Evolutionary conservation across 2,113 vertebrate genomes (phyloP).

Genomic region (Hoplias malabaricus): DNA sequence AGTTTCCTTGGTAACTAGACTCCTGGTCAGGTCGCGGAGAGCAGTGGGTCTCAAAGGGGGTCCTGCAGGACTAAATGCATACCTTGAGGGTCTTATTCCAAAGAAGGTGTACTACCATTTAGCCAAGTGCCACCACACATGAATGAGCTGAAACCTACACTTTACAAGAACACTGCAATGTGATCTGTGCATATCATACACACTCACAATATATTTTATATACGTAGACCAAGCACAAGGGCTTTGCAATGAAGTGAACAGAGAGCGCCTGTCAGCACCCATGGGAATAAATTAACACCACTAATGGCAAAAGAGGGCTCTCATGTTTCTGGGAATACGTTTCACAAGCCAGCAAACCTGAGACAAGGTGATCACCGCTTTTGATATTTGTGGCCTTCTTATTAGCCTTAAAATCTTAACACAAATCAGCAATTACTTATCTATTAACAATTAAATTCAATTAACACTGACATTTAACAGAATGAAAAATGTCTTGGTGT

Average conservation of each 20-base stretch:
- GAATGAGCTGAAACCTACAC: background rate
- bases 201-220: no score
- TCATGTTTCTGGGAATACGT: background rate
- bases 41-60: background rate
- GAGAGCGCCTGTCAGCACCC: background rate
- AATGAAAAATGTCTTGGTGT: background rate
- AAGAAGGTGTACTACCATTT: background rate
- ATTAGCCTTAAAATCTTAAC: background rate
- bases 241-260: constrained; percentile 2
- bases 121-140: background rate
- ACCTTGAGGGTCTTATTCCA: background rate
- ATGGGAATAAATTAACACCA: background rate
- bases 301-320: background rate
- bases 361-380: background rate
- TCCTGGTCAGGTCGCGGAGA: constrained; percentile 21
- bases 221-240: no score
- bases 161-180: background rate
- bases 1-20: constrained; percentile 57
- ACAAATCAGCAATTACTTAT: no score
- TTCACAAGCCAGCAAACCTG: constrained; percentile 4
- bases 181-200: background rate
- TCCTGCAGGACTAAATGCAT: background rate
- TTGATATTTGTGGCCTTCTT: background rate
- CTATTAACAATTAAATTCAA: no score
- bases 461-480: background rate